Evolutionary conservation across 2,113 vertebrate species (phyloP).

Genomic region (Xiphophorus maculatus): DNA sequence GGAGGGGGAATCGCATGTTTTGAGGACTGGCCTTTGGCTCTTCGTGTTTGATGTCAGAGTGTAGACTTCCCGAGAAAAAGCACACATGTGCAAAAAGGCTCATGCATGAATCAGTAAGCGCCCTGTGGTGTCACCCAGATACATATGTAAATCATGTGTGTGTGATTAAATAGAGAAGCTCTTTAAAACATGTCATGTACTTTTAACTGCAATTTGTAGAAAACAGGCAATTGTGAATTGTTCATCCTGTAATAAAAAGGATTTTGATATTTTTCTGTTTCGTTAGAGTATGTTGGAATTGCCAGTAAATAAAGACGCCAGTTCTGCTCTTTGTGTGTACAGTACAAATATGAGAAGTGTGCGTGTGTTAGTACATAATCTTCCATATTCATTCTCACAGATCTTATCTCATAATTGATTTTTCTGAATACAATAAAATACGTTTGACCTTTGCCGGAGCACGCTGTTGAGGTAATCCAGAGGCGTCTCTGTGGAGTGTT

Average conservation of each 20-base stretch:
- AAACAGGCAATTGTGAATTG: neutral
- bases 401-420: constrained; percentile 48
- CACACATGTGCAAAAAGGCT: neutral
- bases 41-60: constrained; percentile 67
- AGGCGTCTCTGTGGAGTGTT: constrained; percentile 23
- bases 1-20: constrained; percentile 48
- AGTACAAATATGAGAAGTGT: neutral
- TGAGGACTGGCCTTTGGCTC: constrained; percentile 37
- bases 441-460: constrained; percentile 36
- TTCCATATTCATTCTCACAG: constrained; percentile 11
- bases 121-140: constrained; percentile 45
- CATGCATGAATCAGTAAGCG: constrained; percentile 26
- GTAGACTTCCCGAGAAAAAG: constrained; percentile 29
- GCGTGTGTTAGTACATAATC: constrained; percentile 1
- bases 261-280: neutral
- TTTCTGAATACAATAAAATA: constrained; percentile 29
- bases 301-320: neutral
- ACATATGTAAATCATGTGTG: constrained; percentile 41
- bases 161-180: constrained; percentile 27
- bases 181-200: constrained; percentile 15
- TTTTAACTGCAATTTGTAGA: neutral
- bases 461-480: constrained; percentile 19
- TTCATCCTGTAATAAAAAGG: neutral
- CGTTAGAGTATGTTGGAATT: neutral
- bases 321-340: neutral